Evolutionary conservation across 2,113 vertebrate genomes (phyloP).

Genomic region (Perccottus glenii): DNA sequence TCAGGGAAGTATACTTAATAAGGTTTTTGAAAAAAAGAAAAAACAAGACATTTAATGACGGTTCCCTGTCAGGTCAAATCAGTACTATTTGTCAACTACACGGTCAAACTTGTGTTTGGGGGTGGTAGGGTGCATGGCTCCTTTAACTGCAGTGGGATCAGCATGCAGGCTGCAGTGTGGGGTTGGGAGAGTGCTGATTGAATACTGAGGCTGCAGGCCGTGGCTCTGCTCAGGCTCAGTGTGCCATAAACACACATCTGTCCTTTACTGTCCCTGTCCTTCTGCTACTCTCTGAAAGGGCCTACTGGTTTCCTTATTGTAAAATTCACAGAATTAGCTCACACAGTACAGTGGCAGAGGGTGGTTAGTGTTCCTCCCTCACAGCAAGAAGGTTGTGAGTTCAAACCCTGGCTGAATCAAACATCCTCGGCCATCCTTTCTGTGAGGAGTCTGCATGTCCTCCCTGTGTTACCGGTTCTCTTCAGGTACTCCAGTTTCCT

Average conservation of each 20-base stretch:
- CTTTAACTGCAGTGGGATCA: constrained; percentile 89
- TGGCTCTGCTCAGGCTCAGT: constrained; percentile 83
- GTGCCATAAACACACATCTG: no score
- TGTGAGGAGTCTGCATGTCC: no score
- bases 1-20: no score
- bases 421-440: no score
- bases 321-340: no score
- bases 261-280: constrained; percentile 54
- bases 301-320: background rate
- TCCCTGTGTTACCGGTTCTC: no score
- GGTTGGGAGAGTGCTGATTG: constrained; percentile 86
- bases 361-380: no score
- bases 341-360: no score
- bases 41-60: background rate
- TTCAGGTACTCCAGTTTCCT: no score
- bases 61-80: background rate
- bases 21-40: no score
- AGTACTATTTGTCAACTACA: background rate
- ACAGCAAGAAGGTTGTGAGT: no score
- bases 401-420: no score
- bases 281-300: constrained; percentile 6
- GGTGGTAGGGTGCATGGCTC: constrained; percentile 82
- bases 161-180: constrained; percentile 89
- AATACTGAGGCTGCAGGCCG: constrained; percentile 87
- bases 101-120: constrained; percentile 63